Percentiles rank a stretch among this genome's conserved stretches.
These are phyloP conservation scores for Notarius quadriscutis DNA, from an alignment of 2,113 vertebrate genomes.

Conservation along the genomic window DNA sequence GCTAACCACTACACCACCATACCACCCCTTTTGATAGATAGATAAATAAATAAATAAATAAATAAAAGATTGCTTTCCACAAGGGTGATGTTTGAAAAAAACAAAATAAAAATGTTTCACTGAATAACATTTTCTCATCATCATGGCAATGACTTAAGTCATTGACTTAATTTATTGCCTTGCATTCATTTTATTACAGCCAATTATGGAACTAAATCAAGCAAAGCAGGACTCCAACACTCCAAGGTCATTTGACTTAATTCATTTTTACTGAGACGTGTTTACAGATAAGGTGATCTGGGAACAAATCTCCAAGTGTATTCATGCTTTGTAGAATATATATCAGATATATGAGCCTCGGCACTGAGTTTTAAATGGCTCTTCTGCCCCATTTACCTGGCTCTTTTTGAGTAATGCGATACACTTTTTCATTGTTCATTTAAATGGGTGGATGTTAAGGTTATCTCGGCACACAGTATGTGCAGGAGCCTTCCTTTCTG, in stretches of 20 bases:
- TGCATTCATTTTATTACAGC: slow-evolving; percentile 22
- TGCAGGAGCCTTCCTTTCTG: background rate
- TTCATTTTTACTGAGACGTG: background rate
- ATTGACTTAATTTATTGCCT: slow-evolving; percentile 11
- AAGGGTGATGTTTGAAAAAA: background rate
- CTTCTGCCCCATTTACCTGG: slow-evolving; percentile 13
- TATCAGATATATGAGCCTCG: background rate
- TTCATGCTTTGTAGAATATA: background rate
- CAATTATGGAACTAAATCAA: slow-evolving; percentile 28
- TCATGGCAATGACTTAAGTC: background rate
- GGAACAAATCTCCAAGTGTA: background rate
- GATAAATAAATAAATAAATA: background rate
- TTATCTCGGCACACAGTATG: slow-evolving; percentile 10
- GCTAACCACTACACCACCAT: no score
- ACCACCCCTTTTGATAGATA: no score
- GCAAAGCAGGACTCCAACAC: background rate
- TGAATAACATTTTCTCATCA: slow-evolving; percentile 17
- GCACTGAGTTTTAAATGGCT: background rate
- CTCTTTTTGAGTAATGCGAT: background rate
- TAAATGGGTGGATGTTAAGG: slow-evolving; percentile 1
- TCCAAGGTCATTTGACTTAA: background rate
- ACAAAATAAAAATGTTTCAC: background rate
- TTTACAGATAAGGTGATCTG: slow-evolving; percentile 22
- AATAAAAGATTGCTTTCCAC: background rate
- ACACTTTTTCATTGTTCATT: slow-evolving; percentile 11